These are phyloP conservation scores for Ellobius talpinus DNA, from an alignment of 2,113 vertebrate genomes.

Conservation along the genomic window DNA sequence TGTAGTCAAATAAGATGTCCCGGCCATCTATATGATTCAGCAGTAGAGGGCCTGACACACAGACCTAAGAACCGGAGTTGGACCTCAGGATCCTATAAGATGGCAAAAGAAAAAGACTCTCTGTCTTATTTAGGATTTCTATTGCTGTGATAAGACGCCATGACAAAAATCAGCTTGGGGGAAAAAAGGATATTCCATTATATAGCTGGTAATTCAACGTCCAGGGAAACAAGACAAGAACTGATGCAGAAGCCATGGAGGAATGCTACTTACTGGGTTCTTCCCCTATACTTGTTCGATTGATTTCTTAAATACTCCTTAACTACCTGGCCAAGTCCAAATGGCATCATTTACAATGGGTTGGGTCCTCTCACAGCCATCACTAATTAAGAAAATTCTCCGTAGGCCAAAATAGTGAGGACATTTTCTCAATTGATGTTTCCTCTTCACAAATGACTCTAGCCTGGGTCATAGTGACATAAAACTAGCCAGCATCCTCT, in stretches of 20 bases:
- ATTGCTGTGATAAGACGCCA: background rate
- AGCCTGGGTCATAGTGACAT: background rate
- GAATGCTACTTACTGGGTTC: too few species aligned
- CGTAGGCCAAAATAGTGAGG: background rate
- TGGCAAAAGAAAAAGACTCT: background rate
- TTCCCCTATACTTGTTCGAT: background rate
- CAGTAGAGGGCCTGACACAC: background rate
- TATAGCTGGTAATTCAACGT: background rate
- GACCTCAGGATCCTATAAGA: background rate
- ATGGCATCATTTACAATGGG: background rate
- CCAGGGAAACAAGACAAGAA: background rate
- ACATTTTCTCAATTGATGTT: background rate
- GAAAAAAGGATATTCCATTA: background rate
- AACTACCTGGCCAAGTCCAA: background rate
- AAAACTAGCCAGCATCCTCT: background rate
- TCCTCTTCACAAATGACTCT: background rate
- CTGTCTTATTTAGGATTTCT: background rate
- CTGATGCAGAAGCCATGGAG: background rate
- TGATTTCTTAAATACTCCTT: background rate
- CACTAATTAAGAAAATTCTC: background rate
- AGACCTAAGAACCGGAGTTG: background rate
- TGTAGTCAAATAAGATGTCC: background rate
- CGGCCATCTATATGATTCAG: background rate
- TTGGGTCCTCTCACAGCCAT: background rate
- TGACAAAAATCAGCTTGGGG: background rate